phyloP scores from a whole-genome alignment of 2,888 invertebrate species.

The Nasonovia ribisnigri region DNA sequence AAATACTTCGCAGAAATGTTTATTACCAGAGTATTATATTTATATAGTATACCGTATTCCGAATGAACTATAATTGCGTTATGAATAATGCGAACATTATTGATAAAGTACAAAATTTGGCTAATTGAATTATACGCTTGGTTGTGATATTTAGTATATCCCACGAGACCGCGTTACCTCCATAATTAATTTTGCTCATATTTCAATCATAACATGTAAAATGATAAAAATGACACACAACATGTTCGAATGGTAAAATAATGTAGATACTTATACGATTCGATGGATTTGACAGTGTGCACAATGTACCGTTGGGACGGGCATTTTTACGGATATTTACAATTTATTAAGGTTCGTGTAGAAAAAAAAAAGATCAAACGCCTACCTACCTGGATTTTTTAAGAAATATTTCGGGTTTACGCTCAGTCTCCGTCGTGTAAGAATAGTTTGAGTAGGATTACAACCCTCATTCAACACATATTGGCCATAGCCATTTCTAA shows the following conservation, averaged over 20 bases:
- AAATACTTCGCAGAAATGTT: background rate
- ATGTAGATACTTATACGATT: constrained; percentile 5
- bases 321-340: constrained; percentile 13
- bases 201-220: constrained; percentile 20
- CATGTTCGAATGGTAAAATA: background rate
- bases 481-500: constrained; percentile 28
- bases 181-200: constrained; percentile 20
- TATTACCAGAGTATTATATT: background rate
- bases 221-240: background rate
- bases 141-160: constrained; percentile 38
- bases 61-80: background rate
- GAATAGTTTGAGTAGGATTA: constrained; percentile 10
- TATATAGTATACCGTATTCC: background rate
- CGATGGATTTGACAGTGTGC: background rate
- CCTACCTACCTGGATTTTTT: constrained; percentile 1
- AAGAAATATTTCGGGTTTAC: constrained; percentile 17
- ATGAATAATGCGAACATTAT: background rate
- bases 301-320: background rate
- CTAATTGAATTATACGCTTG: constrained; percentile 37
- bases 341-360: background rate
- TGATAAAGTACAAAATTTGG: constrained; percentile 17
- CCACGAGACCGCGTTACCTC: constrained; percentile 4
- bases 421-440: background rate
- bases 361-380: constrained; percentile 37
- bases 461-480: constrained; percentile 31